A percentile compares a stretch with the other conserved stretches of the same genome.
These are phyloP conservation scores for Lethrus apterus DNA, from an alignment of 1,140 invertebrate species.

Conservation along the genomic window DNA sequence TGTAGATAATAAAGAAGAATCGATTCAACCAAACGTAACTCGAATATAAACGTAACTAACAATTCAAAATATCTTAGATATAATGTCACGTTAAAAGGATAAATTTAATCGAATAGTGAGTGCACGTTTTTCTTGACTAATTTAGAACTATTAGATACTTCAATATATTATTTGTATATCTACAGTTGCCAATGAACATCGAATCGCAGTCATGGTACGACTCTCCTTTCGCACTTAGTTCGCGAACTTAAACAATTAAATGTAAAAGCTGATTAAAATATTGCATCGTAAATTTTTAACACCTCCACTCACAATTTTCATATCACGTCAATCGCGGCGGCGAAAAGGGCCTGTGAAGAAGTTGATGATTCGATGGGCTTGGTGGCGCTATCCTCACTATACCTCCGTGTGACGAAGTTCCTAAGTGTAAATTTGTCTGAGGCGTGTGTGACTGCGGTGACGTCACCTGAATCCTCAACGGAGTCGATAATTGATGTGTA, in stretches of 20 bases:
- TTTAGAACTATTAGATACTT: too few species aligned
- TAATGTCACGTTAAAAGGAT: too few species aligned
- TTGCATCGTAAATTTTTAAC: conserved; percentile 27
- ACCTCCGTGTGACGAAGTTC: conserved; percentile 28
- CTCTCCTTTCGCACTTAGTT: conserved; percentile 2
- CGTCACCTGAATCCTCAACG: conserved; percentile 44
- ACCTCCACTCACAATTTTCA: conserved; percentile 28
- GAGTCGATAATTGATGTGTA: conserved; percentile 35
- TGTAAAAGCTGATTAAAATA: conserved; percentile 24
- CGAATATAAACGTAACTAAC: too few species aligned
- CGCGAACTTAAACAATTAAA: conserved; percentile 15
- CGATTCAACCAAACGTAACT: too few species aligned
- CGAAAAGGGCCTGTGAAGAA: conserved; percentile 48
- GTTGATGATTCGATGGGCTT: conserved; percentile 31
- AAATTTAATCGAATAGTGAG: too few species aligned
- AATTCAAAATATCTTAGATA: too few species aligned
- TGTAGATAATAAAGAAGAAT: too few species aligned
- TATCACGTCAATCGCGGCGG: conserved; percentile 48
- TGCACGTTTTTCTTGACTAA: too few species aligned
- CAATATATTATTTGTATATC: too few species aligned
- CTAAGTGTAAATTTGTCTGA: conserved; percentile 30
- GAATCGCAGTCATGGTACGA: neutral
- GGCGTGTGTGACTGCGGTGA: conserved; percentile 10
- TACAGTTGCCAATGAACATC: neutral
- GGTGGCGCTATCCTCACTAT: conserved; percentile 37